These are phyloP conservation scores for Onychorhynchus coronatus DNA, from an alignment of 2,113 vertebrate genomes.

Conservation along the genomic window DNA sequence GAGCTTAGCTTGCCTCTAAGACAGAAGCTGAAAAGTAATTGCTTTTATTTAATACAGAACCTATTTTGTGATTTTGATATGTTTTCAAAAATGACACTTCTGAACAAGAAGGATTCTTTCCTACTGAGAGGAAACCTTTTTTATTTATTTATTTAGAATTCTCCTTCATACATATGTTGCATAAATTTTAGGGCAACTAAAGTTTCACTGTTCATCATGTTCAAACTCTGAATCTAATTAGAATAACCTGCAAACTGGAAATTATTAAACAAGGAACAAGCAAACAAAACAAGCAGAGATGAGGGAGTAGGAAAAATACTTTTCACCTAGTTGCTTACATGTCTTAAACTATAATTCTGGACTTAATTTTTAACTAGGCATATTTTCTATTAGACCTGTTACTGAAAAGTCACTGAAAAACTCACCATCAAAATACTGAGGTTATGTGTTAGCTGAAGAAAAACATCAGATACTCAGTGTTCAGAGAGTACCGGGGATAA, in stretches of 20 bases:
- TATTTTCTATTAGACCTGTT: neutral
- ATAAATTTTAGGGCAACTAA: neutral
- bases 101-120: neutral
- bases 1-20: neutral
- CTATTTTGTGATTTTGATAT: neutral
- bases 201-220: neutral
- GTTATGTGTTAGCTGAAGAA: neutral
- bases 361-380: neutral
- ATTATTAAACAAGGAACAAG: neutral
- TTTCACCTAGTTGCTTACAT: neutral
- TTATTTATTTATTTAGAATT: neutral
- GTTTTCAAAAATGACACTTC: neutral
- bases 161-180: neutral
- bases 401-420: neutral
- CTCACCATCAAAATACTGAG: neutral
- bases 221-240: neutral
- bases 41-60: neutral
- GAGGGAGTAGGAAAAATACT: rapidly evolving
- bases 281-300: neutral
- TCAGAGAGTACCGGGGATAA: neutral
- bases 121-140: neutral
- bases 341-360: neutral
- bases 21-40: neutral
- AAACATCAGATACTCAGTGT: neutral
- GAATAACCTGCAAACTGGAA: neutral